Evolutionary conservation across 2,113 vertebrate genomes (phyloP), one percentile per base, ranked within the genome.

Genomic region (Macrotus californicus): DNA sequence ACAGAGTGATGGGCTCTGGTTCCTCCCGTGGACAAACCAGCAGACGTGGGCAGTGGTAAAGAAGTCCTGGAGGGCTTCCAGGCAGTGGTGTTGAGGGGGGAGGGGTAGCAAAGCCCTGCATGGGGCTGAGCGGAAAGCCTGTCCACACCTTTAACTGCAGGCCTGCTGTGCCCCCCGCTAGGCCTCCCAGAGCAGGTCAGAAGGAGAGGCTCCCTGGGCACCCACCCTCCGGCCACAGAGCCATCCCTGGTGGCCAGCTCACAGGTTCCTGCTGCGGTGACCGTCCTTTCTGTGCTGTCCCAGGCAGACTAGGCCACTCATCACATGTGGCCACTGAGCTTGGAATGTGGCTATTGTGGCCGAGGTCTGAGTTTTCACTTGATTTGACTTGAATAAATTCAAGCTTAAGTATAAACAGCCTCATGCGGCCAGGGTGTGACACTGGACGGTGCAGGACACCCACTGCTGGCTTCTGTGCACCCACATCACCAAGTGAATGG

Each of bases 401-500:
- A 36, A 70, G 59, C 48, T 11, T 36, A 7, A 9, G 5, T 19
- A 3, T 0, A n/a, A 7, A 16, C 0, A 70, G 59, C 12, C 41
- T 0, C 2, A 0, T 0, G 7, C 15, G 19, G 76, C n/a, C 56
- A 4, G 66, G 0, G 29, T 46, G 69, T 13, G 67, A 4, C 0
- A 2, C 22, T 0, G 41, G 73, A 0, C 1, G 0, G 36, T 4
- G 50, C 0, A 5, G 59, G 50, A 19, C 8, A 0, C 19, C 4
- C 12, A n/a, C 16, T 24, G 21, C 76, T 0, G 1, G 64, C 15
- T 0, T 24, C 69, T 36, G 5, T 0, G 1, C 2, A 0, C 19
- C 34, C 26, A 0, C 0, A 0, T 21, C 64, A 13, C 1, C 2
- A 5, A 6, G 13, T 12, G 24, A 3, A 3, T 0, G 4, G 75